A percentile compares a stretch with the other conserved stretches of the same genome.
These are phyloP conservation scores for Drosophila varians DNA, from an alignment of 1,140 invertebrate genomes.

Conservation along the genomic window DNA sequence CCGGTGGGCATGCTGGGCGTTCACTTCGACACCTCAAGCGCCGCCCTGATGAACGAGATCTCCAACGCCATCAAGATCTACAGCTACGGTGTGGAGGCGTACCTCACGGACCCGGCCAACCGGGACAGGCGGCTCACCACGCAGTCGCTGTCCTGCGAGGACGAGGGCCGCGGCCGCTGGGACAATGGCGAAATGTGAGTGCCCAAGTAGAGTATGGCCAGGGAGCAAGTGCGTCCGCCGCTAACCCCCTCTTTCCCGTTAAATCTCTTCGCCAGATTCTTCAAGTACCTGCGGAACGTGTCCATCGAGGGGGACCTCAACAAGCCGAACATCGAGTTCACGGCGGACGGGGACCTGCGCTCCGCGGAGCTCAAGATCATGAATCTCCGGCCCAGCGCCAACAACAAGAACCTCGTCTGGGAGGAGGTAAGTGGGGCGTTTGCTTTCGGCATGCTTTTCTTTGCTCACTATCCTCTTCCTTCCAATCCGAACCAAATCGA, in stretches of 20 bases:
- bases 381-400: conserved; percentile 92
- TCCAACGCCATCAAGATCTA: conserved; percentile 95
- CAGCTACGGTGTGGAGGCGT: conserved; percentile 94
- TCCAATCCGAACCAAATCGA: no score
- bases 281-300: conserved; percentile 92
- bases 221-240: neutral
- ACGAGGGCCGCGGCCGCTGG: conserved; percentile 81
- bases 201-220: neutral
- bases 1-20: conserved; percentile 97
- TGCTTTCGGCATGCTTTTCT: conserved; percentile 48
- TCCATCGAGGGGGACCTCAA: conserved; percentile 91
- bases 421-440: conserved; percentile 89
- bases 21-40: conserved; percentile 94
- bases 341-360: conserved; percentile 93
- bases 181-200: conserved; percentile 83
- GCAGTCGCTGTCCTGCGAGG: conserved; percentile 87
- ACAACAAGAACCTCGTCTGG: conserved; percentile 92
- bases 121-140: conserved; percentile 90
- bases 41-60: conserved; percentile 92
- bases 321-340: conserved; percentile 93
- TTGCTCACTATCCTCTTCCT: conserved; percentile 22
- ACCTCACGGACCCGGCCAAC: conserved; percentile 90
- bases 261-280: conserved; percentile 84
- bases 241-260: neutral
- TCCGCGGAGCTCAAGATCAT: conserved; percentile 95